Percentiles rank a stretch among this genome's conserved stretches.
phyloP scores from a whole-genome alignment of 1,140 invertebrate species.

The Maconellicoccus hirsutus region DNA sequence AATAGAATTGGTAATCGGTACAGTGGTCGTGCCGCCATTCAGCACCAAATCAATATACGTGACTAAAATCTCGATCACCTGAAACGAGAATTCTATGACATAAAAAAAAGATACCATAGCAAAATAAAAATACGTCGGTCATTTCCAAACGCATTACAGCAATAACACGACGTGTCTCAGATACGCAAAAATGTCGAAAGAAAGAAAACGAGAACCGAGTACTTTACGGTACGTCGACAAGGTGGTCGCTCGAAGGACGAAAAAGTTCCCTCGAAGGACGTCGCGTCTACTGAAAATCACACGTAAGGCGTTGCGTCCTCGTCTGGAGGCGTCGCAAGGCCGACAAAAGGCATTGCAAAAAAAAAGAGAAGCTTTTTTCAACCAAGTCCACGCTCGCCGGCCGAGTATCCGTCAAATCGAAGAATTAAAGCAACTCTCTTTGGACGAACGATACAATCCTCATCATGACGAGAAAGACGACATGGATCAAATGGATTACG shows the following conservation, averaged over 20 bases:
- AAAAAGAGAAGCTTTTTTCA: no score
- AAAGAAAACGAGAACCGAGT: background rate
- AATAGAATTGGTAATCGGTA: constrained; percentile 4
- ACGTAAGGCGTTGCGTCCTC: background rate
- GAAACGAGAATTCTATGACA: background rate
- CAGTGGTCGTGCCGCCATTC: background rate
- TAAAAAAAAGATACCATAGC: background rate
- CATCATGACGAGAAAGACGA: background rate
- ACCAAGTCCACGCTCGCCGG: no score
- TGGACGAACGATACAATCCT: background rate
- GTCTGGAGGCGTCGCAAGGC: no score
- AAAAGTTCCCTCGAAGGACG: background rate
- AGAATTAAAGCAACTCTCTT: background rate
- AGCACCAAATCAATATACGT: constrained; percentile 18
- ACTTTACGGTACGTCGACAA: background rate
- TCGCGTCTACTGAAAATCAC: background rate
- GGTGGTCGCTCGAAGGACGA: background rate
- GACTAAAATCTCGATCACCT: constrained; percentile 21
- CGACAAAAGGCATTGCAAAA: no score
- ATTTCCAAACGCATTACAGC: background rate
- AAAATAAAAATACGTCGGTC: background rate
- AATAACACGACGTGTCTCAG: background rate
- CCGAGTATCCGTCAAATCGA: background rate
- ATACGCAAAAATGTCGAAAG: background rate
- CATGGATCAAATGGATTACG: background rate